These are phyloP conservation scores for Watersipora subatra DNA, from an alignment of 1,140 invertebrate genomes.

Conservation along the genomic window DNA sequence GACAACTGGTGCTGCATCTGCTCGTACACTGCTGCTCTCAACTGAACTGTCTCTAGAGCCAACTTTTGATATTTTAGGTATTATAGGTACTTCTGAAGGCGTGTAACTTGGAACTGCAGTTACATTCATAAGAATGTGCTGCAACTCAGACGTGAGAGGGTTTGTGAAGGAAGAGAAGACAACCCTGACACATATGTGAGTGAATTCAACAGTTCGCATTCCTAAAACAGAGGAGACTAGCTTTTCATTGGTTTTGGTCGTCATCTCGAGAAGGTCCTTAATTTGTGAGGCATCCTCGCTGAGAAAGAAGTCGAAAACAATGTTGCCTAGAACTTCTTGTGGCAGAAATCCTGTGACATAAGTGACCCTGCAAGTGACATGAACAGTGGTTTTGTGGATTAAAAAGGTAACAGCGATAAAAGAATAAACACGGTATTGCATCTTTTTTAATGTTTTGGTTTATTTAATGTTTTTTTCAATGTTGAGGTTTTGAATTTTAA, in stretches of 20 bases:
- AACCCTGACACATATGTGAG: not conserved
- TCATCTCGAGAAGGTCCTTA: conserved; percentile 52
- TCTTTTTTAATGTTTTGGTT: no score
- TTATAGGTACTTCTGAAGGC: no score
- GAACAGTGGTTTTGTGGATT: conserved; percentile 2
- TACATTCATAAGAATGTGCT: not conserved
- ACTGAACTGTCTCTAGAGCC: not conserved
- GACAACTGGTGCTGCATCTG: not conserved
- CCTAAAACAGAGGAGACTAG: not conserved
- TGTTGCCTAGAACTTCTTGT: conserved; percentile 79
- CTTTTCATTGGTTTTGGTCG: not conserved
- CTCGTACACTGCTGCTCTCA: not conserved
- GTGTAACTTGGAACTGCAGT: not conserved
- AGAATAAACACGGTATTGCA: no score
- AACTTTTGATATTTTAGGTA: no score
- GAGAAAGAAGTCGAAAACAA: conserved; percentile 83
- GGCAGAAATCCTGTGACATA: conserved; percentile 75
- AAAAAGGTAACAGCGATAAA: conserved; percentile 7
- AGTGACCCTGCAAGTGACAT: conserved; percentile 55
- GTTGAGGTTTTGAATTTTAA: no score
- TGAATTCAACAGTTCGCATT: not conserved
- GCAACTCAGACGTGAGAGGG: not conserved
- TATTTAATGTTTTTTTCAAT: no score
- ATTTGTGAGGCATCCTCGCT: conserved; percentile 66
- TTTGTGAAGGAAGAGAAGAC: not conserved